Base-by-base conservation (phyloP, 2,113 vertebrate genomes). In the Plotosus lineatus region DNA sequence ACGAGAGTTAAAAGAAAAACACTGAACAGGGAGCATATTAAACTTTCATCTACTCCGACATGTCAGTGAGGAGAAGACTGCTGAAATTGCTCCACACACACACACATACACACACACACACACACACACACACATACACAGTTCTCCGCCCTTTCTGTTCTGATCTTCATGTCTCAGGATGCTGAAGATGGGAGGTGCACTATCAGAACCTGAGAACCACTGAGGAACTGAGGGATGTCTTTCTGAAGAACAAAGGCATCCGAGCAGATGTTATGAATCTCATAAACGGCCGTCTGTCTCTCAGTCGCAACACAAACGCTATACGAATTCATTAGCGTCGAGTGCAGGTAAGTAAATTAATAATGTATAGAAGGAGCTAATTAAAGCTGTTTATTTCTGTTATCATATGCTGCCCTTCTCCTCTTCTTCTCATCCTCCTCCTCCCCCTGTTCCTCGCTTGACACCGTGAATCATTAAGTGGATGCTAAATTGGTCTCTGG, bases 371-470 rank as follows among this genome's bases (percentile, higher is more conserved):
- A 88, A 91, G 92, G 90, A 92, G 93, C 95, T 95, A 96, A 97
- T 96, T 96, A 96, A 96, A 95, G 93, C 92, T 96, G 95, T 96
- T 97, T 96, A 95, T 96, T 95, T 93, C 94, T 93, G 94, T 95
- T 95, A 94, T 95, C 95, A 89, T 95, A 95, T 93, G 94, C 95
- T 95, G 94, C 93, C 94, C 92, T 95, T 21, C 42, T 28, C 28
- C 26, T 31, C 71, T 46, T 38, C 63, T 3, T 23, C 23, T 51
- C 51, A n/a, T 15, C 26, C 11, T 36, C 42, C 69, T 19, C 23
- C 21, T 31, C 76, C 46, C 66, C 69, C 95, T 94, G 91, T 92
- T 94, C 89, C 92, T 80, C 42, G 93, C 94, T 95, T 94, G 93
- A 95, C 95, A 94, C 93, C 94, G 95, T 96, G 95, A 96, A 95